Conservation (phyloP, 2,797 vertebrate genomes). For the Jordanella pulchra region DNA sequence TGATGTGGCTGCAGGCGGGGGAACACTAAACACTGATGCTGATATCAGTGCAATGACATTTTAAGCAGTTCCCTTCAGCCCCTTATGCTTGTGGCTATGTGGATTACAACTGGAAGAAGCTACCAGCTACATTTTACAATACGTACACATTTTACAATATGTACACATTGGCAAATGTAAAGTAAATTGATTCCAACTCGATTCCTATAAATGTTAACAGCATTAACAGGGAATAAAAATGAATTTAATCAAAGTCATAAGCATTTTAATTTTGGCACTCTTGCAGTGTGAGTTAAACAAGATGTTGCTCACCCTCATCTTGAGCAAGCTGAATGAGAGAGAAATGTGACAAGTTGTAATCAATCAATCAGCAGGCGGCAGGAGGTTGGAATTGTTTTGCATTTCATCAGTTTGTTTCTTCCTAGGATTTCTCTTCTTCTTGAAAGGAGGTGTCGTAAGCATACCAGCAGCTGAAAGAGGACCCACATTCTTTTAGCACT, state of each 20-base stretch:
- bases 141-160: conserved; percentile 1
- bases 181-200: neutral
- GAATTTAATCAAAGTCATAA: neutral
- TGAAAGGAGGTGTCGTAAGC: conserved; percentile 74
- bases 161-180: neutral
- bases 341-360: conserved; percentile 63
- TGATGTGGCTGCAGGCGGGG: neutral
- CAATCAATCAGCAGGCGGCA: conserved; percentile 70
- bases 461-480: conserved; percentile 77
- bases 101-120: neutral
- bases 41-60: neutral
- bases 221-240: neutral
- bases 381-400: conserved; percentile 75
- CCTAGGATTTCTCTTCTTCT: conserved; percentile 71
- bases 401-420: conserved; percentile 78
- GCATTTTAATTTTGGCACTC: neutral
- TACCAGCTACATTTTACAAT: neutral
- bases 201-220: neutral
- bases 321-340: conserved; percentile 48
- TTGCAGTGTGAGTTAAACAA: conserved; percentile 18
- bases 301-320: conserved; percentile 20
- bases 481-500: conserved; percentile 72
- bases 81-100: conserved; percentile 1
- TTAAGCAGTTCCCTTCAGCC: neutral
- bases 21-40: conserved; percentile 1